Evolutionary conservation across 2,888 invertebrate species (phyloP).

Genomic region (Oscheius sp.): DNA sequence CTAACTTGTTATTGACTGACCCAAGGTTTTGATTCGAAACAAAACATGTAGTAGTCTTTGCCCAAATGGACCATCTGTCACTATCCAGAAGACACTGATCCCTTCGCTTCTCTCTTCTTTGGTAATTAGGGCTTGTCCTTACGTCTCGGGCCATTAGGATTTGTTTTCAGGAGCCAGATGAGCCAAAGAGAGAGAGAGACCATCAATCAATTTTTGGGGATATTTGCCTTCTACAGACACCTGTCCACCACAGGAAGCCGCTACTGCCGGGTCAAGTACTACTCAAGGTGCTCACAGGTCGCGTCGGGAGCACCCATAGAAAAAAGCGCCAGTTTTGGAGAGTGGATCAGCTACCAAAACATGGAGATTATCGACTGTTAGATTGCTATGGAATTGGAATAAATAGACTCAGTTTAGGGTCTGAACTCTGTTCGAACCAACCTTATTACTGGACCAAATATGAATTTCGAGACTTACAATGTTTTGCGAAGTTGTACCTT

Average conservation of each 20-base stretch:
- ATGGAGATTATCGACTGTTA: too few relatives aligned
- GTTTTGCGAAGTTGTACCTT: not conserved
- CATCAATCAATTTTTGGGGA: conserved; percentile 17
- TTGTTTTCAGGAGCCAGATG: too few relatives aligned
- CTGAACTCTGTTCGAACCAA: not conserved
- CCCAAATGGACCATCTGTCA: conserved; percentile 14
- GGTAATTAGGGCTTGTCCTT: too few relatives aligned
- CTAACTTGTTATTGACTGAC: too few relatives aligned
- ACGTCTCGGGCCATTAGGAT: too few relatives aligned
- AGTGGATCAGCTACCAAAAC: conserved; percentile 15
- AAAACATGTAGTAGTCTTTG: too few relatives aligned
- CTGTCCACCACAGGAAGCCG: conserved; percentile 36
- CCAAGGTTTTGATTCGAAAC: too few relatives aligned
- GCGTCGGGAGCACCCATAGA: not conserved
- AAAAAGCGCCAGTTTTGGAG: not conserved
- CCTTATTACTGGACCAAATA: not conserved
- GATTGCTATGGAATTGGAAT: not conserved
- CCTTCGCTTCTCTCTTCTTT: not conserved
- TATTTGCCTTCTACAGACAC: conserved; percentile 19
- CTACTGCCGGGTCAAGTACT: conserved; percentile 26
- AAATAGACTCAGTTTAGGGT: not conserved
- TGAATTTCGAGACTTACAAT: not conserved
- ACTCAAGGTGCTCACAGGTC: conserved; percentile 22
- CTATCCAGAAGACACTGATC: conserved; percentile 20
- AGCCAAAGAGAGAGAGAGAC: not conserved